Conservation (phyloP, 2,113 vertebrate genomes). For the Sturnus vulgaris region DNA sequence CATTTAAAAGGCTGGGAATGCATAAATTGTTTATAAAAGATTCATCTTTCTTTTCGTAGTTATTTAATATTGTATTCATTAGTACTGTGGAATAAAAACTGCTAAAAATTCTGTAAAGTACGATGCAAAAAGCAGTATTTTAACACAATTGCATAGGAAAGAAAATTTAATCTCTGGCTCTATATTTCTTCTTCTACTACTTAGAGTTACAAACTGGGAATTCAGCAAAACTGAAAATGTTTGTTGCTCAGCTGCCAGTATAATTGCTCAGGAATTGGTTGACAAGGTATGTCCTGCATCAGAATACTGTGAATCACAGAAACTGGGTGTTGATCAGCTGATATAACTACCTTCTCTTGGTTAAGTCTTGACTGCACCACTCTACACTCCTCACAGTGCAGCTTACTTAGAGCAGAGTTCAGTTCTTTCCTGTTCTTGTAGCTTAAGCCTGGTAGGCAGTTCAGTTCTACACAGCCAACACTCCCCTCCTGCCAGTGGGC, state of each 20-base stretch:
- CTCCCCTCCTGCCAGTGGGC: rapidly evolving
- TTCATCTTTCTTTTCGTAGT: neutral
- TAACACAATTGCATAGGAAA: neutral
- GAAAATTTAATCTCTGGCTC: neutral
- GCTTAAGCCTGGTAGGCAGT: neutral
- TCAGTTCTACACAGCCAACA: neutral
- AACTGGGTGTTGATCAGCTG: neutral
- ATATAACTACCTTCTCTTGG: neutral
- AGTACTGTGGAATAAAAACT: neutral
- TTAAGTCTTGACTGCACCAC: neutral
- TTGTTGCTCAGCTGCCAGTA: neutral
- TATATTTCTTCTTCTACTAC: neutral
- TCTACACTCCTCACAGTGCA: neutral
- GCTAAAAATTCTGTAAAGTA: neutral
- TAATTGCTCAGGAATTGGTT: neutral
- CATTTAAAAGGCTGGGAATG: neutral
- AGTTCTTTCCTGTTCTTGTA: neutral
- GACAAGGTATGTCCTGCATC: neutral
- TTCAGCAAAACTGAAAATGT: neutral
- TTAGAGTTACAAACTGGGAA: neutral
- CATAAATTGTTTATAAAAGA: neutral
- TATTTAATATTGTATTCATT: neutral
- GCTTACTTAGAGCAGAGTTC: neutral
- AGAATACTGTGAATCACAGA: neutral
- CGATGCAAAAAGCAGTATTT: neutral